These are phyloP conservation scores for Philhelius pedissequus DNA, from an alignment of 2,888 invertebrate species.

Conservation along the genomic window DNA sequence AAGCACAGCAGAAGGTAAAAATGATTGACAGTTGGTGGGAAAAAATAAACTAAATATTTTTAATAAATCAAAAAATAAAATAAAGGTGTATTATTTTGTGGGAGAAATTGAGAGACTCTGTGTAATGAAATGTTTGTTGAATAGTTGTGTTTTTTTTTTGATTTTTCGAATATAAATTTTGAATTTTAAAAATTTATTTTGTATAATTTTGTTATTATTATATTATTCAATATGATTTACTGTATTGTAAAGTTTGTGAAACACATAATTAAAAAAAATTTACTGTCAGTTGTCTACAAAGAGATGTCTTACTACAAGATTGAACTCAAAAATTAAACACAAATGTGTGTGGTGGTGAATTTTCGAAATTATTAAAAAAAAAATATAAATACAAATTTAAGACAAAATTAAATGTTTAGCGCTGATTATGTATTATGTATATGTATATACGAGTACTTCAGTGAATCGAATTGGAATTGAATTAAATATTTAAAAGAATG, in stretches of 20 bases:
- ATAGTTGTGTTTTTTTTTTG: constrained; percentile 54
- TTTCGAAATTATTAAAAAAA: background rate
- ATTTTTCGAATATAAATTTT: constrained; percentile 9
- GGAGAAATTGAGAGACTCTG: constrained; percentile 14
- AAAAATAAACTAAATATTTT: background rate
- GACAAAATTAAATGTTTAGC: constrained; percentile 9
- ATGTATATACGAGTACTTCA: constrained; percentile 28
- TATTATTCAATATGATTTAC: constrained; percentile 32
- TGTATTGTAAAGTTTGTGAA: constrained; percentile 51
- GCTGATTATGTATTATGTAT: constrained; percentile 35
- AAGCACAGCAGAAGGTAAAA: constrained; percentile 85
- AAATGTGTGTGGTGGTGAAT: constrained; percentile 41
- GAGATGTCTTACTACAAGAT: constrained; percentile 27
- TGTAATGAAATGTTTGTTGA: constrained; percentile 41
- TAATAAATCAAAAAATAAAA: background rate
- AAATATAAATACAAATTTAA: background rate
- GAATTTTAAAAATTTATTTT: constrained; percentile 39
- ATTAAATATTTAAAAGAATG: constrained; percentile 41
- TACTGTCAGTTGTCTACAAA: constrained; percentile 60
- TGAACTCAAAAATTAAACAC: constrained; percentile 18
- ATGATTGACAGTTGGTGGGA: constrained; percentile 55
- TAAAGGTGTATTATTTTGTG: constrained; percentile 32
- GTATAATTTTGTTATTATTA: constrained; percentile 19
- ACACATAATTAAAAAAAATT: constrained; percentile 25
- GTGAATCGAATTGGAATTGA: constrained; percentile 53